Conservation (phyloP, 2,888 invertebrate genomes). For the Diarsia brunnea region DNA sequence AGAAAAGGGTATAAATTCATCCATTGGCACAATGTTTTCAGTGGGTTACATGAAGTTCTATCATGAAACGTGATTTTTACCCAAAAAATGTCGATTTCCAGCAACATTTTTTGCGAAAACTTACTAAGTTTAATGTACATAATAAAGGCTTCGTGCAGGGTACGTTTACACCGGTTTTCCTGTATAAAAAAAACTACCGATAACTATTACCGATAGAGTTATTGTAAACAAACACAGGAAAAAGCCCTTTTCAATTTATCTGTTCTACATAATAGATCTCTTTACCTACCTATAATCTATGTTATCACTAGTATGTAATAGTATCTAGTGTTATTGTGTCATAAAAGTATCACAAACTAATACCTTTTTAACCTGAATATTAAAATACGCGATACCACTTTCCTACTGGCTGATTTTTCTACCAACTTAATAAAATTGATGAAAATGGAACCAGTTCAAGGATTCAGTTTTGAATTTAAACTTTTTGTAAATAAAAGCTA, state of each 20-base stretch:
- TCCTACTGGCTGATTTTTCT: not conserved
- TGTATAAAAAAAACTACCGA: not conserved
- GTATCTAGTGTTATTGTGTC: constrained; percentile 33
- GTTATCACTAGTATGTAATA: constrained; percentile 26
- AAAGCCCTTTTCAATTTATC: constrained; percentile 31
- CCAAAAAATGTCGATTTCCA: too few relatives aligned
- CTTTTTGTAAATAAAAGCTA: not conserved
- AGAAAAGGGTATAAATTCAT: too few relatives aligned
- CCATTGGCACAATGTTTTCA: too few relatives aligned
- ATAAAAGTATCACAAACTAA: constrained; percentile 25
- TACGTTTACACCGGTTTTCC: too few relatives aligned
- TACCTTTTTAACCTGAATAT: constrained; percentile 50
- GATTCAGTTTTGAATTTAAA: not conserved
- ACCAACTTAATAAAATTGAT: not conserved
- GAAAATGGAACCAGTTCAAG: not conserved
- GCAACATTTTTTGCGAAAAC: too few relatives aligned
- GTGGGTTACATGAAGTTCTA: too few relatives aligned
- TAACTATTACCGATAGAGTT: not conserved
- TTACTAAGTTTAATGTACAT: too few relatives aligned
- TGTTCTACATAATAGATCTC: not conserved
- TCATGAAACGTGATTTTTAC: too few relatives aligned
- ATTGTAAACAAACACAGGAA: not conserved
- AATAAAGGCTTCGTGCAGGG: too few relatives aligned
- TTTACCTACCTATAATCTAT: not conserved
- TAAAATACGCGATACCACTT: constrained; percentile 11